phyloP scores from a whole-genome alignment of 2,113 vertebrate genomes.

The Stictonetta naevosa region DNA sequence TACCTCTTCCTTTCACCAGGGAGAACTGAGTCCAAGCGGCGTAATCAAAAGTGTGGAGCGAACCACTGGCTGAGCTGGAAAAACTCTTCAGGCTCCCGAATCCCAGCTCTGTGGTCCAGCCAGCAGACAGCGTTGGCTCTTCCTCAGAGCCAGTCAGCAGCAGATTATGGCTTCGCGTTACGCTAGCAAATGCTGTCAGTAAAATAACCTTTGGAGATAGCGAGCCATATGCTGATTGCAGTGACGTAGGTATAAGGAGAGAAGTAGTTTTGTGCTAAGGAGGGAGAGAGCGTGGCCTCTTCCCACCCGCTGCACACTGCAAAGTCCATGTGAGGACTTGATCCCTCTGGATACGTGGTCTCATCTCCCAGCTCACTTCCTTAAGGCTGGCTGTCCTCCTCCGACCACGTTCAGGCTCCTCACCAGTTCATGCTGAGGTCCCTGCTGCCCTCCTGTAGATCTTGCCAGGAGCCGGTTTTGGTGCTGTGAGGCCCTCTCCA shows the following conservation, averaged over 20 bases:
- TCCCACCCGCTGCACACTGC: not conserved
- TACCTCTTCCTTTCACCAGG: constrained; percentile 30
- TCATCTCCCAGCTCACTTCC: not conserved
- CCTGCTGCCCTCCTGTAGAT: not conserved
- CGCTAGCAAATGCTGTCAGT: constrained; percentile 29
- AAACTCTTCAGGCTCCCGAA: not conserved
- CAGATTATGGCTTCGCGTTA: constrained; percentile 18
- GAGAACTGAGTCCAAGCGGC: constrained; percentile 4
- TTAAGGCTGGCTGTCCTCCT: not conserved
- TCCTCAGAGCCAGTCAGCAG: constrained; percentile 36
- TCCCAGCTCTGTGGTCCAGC: not conserved
- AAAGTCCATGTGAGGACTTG: not conserved
- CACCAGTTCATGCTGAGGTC: not conserved
- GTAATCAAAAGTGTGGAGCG: not conserved
- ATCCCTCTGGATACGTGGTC: not conserved
- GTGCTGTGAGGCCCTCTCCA: not conserved
- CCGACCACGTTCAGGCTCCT: not conserved
- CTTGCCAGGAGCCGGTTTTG: not conserved
- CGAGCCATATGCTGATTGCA: constrained; percentile 53
- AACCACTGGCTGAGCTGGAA: constrained; percentile 45
- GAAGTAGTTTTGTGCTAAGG: not conserved
- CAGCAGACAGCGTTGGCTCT: constrained; percentile 37
- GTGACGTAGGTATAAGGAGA: not conserved
- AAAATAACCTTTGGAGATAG: constrained; percentile 32
- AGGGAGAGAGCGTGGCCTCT: not conserved